These are phyloP conservation scores for Pelmatolapia mariae DNA, from an alignment of 2,113 vertebrate species.

Conservation along the genomic window DNA sequence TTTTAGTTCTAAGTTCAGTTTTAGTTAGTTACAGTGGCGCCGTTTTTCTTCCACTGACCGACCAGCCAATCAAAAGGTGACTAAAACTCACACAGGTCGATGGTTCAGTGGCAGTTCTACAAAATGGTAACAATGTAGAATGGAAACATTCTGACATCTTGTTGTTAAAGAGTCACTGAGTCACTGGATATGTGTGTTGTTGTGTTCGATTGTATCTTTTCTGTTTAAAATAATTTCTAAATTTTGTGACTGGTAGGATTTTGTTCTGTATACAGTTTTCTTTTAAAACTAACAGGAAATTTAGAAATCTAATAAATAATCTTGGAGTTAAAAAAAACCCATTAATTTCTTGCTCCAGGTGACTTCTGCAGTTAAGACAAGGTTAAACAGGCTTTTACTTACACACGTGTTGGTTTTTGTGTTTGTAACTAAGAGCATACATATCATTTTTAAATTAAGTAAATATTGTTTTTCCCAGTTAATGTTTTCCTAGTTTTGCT, in stretches of 20 bases:
- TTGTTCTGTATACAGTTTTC: not conserved
- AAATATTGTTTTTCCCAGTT: not conserved
- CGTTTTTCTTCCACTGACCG: not conserved
- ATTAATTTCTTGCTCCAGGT: not conserved
- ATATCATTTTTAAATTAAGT: not conserved
- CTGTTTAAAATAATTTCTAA: not conserved
- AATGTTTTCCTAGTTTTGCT: not conserved
- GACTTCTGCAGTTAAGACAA: not conserved
- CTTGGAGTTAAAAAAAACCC: not conserved
- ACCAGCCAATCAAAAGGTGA: not conserved
- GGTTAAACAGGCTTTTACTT: not conserved
- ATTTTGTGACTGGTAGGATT: not conserved
- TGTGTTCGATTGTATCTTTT: not conserved
- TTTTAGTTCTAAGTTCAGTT: not conserved
- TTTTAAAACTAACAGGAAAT: not conserved
- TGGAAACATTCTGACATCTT: not conserved
- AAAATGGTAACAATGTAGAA: not conserved
- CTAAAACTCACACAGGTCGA: not conserved
- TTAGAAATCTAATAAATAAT: not conserved
- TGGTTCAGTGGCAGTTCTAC: not conserved
- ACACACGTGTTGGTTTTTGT: not conserved
- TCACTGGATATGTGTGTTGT: not conserved
- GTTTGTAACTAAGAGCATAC: not conserved
- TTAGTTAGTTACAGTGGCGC: not conserved
- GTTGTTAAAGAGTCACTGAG: not conserved